These are phyloP conservation scores for Otus sunia DNA, from an alignment of 2,113 vertebrate species.

Conservation along the genomic window DNA sequence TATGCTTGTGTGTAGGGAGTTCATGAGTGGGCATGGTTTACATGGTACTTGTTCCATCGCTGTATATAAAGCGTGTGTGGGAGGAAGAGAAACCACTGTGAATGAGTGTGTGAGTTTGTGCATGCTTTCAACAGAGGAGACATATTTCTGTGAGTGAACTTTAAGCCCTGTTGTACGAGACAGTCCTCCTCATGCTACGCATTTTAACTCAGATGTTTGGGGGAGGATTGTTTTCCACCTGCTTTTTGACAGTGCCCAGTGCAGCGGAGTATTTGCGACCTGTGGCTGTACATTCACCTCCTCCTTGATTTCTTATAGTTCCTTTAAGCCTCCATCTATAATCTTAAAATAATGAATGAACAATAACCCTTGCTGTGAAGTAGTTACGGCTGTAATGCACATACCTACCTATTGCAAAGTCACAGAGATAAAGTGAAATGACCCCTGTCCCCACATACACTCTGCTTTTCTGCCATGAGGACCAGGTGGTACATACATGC, in stretches of 20 bases:
- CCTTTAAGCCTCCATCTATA: neutral
- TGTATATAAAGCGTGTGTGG: neutral
- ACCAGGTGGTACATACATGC: neutral
- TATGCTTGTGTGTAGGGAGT: neutral
- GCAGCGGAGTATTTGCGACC: neutral
- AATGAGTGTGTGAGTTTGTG: neutral
- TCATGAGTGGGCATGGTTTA: neutral
- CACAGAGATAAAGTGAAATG: neutral
- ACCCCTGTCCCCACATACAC: no score
- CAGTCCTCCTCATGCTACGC: neutral
- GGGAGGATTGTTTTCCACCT: neutral
- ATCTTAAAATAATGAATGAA: neutral
- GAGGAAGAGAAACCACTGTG: neutral
- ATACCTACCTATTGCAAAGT: neutral
- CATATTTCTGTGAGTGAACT: neutral
- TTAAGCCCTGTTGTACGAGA: neutral
- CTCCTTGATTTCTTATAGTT: neutral
- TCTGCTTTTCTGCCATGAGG: neutral
- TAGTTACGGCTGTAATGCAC: neutral
- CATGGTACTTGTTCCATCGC: rapidly evolving
- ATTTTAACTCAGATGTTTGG: neutral
- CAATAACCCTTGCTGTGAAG: neutral
- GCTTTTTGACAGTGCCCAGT: neutral
- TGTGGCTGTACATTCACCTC: neutral
- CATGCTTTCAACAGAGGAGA: neutral